These are phyloP conservation scores for Phrynosoma blainvillii DNA, from an alignment of 2,113 vertebrate species.

Conservation along the genomic window DNA sequence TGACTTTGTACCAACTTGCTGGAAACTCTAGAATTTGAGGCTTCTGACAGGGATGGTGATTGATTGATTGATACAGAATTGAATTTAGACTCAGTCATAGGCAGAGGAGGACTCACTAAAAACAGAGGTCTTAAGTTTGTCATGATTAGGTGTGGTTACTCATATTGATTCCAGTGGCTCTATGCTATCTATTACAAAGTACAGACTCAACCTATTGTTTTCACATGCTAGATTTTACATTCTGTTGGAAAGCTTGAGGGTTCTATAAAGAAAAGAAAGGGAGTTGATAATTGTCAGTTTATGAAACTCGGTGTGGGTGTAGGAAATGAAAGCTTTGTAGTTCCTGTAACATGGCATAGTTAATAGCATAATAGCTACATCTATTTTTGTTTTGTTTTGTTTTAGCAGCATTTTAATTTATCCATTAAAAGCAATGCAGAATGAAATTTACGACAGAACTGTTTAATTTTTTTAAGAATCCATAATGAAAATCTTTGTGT, in stretches of 20 bases:
- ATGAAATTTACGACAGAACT: slow-evolving; percentile 55
- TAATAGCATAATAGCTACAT: slow-evolving; percentile 33
- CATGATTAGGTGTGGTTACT: no score
- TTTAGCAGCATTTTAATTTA: slow-evolving; percentile 47
- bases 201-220: not conserved
- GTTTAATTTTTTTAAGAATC: slow-evolving; percentile 24
- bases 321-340: slow-evolving; percentile 20
- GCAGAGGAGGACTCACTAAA: no score
- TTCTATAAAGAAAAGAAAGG: slow-evolving; percentile 1
- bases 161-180: not conserved
- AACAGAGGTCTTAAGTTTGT: not conserved
- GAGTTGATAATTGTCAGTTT: not conserved
- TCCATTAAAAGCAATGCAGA: slow-evolving; percentile 44
- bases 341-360: not conserved
- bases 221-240: slow-evolving; percentile 29
- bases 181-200: not conserved
- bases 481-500: slow-evolving; percentile 45
- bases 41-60: no score
- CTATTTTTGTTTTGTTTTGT: slow-evolving; percentile 11
- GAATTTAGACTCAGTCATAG: no score
- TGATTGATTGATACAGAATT: no score
- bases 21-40: no score
- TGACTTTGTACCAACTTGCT: no score
- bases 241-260: slow-evolving; percentile 17
- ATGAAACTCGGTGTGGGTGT: not conserved